These are phyloP conservation scores for Drosophila rellima DNA, from an alignment of 2,888 invertebrate species.

Conservation along the genomic window DNA sequence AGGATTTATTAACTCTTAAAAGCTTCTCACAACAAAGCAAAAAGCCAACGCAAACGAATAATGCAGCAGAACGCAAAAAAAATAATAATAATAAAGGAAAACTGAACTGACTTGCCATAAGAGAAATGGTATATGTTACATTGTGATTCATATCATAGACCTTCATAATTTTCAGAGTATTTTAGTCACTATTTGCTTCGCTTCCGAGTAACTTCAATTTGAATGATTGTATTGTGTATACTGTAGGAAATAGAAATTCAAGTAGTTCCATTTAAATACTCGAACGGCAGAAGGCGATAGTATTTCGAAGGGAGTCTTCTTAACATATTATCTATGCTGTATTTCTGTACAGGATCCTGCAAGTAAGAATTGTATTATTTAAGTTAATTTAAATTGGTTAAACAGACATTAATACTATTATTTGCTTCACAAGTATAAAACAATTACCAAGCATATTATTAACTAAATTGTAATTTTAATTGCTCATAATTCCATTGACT, in stretches of 20 bases:
- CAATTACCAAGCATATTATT: background rate
- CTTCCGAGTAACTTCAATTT: background rate
- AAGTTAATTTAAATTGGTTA: background rate
- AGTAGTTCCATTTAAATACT: background rate
- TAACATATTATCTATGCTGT: too few species aligned
- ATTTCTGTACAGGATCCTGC: too few species aligned
- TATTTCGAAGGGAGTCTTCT: too few species aligned
- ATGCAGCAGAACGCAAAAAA: slow-evolving; percentile 25
- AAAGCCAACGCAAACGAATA: slow-evolving; percentile 46
- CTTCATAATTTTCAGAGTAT: background rate
- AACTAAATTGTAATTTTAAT: background rate
- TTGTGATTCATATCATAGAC: slow-evolving; percentile 29
- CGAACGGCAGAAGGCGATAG: too few species aligned
- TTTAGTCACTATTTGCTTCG: background rate
- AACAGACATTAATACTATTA: background rate
- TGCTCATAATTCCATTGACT: background rate
- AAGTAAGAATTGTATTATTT: background rate
- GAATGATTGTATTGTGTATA: too few species aligned
- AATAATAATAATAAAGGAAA: slow-evolving; percentile 32
- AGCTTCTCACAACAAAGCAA: slow-evolving; percentile 73
- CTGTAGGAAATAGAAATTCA: background rate
- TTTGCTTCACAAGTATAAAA: background rate
- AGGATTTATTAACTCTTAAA: slow-evolving; percentile 82
- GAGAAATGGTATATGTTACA: slow-evolving; percentile 33
- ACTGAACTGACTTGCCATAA: slow-evolving; percentile 26